phyloP scores from a whole-genome alignment of 30 jellyfish, hydroid and myxozoan genomes.

The Cassiopea andromeda region DNA sequence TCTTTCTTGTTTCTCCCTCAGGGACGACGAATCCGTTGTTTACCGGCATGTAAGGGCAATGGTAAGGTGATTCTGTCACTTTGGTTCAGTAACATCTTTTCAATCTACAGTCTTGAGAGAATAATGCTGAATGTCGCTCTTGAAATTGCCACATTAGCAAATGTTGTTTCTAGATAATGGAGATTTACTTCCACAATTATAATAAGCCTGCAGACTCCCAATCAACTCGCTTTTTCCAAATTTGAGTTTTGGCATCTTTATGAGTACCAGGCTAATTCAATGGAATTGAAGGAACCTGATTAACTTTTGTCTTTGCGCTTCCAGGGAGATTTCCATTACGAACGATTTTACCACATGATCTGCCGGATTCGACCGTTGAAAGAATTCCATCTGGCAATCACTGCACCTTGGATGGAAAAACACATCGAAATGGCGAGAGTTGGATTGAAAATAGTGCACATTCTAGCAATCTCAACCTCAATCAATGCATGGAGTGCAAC shows the following conservation, averaged over 20 bases:
- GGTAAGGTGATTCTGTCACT: constrained; percentile 2
- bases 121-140: too few species aligned
- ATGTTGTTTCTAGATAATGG: too few species aligned
- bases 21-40: constrained; percentile 46
- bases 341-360: constrained; percentile 4
- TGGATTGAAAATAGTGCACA: constrained; percentile 82
- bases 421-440: constrained; percentile 53
- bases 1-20: not conserved
- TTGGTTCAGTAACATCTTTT: too few species aligned
- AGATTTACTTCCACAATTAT: not conserved
- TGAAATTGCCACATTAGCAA: too few species aligned
- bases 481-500: constrained; percentile 86
- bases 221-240: too few species aligned
- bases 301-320: not conserved
- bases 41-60: constrained; percentile 35
- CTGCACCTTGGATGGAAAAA: constrained; percentile 64
- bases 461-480: constrained; percentile 33
- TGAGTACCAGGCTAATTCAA: not conserved
- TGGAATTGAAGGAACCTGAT: not conserved
- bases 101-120: too few species aligned
- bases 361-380: constrained; percentile 6
- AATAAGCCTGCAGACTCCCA: not conserved
- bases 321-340: constrained; percentile 34
- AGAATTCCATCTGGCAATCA: constrained; percentile 16
- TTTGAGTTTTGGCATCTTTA: not conserved